Conservation (phyloP, 2,888 invertebrate species). For the Orchesella flavescens region DNA sequence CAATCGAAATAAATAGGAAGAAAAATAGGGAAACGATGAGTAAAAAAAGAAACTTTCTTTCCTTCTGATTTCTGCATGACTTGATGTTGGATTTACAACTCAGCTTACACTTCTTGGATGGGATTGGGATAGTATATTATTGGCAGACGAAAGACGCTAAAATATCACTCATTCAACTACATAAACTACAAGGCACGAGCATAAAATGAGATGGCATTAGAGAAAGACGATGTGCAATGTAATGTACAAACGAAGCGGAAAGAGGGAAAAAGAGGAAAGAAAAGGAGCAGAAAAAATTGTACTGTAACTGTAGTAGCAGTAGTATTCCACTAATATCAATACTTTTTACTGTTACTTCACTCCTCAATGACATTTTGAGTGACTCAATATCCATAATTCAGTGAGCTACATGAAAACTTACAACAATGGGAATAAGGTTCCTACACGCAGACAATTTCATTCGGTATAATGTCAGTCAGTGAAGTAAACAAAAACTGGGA, state of each 20-base stretch:
- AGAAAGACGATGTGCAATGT: neutral
- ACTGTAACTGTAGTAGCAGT: neutral
- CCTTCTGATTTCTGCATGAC: neutral
- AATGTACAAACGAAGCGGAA: neutral
- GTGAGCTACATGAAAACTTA: neutral
- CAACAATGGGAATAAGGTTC: neutral
- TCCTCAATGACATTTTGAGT: slow-evolving; percentile 39
- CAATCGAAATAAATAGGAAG: slow-evolving; percentile 55
- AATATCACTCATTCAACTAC: neutral
- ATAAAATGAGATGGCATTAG: neutral
- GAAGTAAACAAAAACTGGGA: no score
- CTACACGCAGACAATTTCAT: no score
- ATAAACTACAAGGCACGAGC: neutral
- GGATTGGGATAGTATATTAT: no score
- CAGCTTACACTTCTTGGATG: slow-evolving; percentile 27
- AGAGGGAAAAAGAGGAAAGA: neutral
- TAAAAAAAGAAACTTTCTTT: slow-evolving; percentile 9
- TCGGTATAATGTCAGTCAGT: no score
- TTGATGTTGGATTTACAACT: neutral
- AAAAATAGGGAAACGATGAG: slow-evolving; percentile 28
- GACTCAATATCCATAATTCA: slow-evolving; percentile 32
- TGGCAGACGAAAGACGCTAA: no score
- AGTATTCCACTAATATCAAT: neutral
- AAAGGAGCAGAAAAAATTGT: neutral
- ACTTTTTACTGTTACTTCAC: neutral